phyloP scores from a whole-genome alignment of 2,113 vertebrate genomes.

The Climacteris rufus region DNA sequence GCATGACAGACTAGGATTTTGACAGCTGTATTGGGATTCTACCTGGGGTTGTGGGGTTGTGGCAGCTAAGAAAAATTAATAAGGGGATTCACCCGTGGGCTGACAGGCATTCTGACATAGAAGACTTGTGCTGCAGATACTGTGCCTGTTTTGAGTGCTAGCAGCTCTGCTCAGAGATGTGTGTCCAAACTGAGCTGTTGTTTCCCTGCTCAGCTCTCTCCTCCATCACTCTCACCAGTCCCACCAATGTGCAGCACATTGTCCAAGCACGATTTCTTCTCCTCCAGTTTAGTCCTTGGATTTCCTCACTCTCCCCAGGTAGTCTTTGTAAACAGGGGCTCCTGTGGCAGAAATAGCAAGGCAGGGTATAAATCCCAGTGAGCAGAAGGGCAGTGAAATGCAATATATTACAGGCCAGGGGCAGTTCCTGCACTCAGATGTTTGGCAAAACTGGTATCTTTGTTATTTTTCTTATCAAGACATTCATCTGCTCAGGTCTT shows the following conservation, averaged over 20 bases:
- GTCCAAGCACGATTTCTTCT: not conserved
- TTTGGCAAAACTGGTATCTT: not conserved
- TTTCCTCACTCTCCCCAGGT: not conserved
- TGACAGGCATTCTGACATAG: not conserved
- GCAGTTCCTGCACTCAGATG: not conserved
- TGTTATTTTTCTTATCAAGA: not conserved
- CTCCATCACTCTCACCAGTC: not conserved
- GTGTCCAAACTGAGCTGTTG: rapidly evolving
- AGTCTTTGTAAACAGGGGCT: not conserved
- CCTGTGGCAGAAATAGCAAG: not conserved
- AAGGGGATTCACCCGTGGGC: not conserved
- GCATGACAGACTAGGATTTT: not conserved
- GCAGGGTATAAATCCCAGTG: not conserved
- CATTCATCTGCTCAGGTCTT: not conserved
- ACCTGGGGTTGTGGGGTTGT: not conserved
- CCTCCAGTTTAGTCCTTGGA: not conserved
- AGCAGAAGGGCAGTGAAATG: not conserved
- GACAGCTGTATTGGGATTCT: not conserved
- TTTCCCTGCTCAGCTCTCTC: not conserved
- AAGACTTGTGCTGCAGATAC: not conserved
- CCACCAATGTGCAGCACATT: not conserved
- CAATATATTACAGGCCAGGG: not conserved
- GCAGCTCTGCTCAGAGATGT: not conserved
- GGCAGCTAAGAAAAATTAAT: not conserved
- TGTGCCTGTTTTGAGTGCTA: not conserved